phyloP scores from a whole-genome alignment of 2,113 vertebrate species.

The Recurvirostra avosetta region DNA sequence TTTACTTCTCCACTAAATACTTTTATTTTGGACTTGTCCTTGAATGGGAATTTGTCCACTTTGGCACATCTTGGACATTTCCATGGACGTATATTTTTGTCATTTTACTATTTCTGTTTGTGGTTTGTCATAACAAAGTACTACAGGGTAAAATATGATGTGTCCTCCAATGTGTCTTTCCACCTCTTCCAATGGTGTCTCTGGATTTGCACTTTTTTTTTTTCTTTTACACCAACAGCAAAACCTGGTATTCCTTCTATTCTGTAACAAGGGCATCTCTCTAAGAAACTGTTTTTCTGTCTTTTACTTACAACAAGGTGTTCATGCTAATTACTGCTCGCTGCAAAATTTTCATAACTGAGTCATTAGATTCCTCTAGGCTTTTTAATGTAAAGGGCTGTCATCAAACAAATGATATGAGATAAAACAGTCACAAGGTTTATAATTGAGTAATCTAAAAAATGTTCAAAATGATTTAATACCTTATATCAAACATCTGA shows the following conservation, averaged over 20 bases:
- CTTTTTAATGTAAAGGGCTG: neutral
- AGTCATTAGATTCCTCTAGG: conserved; percentile 24
- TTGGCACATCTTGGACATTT: neutral
- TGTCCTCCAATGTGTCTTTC: neutral
- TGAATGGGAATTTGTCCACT: neutral
- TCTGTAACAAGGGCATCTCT: neutral
- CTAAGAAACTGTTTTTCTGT: neutral
- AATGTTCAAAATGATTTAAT: conserved; percentile 59
- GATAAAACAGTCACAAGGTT: conserved; percentile 47
- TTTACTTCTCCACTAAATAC: neutral
- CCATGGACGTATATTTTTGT: neutral
- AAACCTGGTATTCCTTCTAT: neutral
- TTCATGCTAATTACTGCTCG: conserved; percentile 1
- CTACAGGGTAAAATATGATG: neutral
- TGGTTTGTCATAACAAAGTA: neutral
- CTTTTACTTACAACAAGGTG: conserved; percentile 4
- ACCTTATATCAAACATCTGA: conserved; percentile 1
- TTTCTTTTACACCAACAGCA: neutral
- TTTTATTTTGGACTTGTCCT: neutral
- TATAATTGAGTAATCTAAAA: conserved; percentile 50
- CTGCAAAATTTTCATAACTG: conserved; percentile 13
- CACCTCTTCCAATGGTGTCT: neutral
- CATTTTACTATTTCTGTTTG: neutral
- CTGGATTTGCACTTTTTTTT: neutral
- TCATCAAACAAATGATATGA: conserved; percentile 53